Evolutionary conservation across 2,888 invertebrate genomes (phyloP).

Genomic region (Invenusta paracnida): DNA sequence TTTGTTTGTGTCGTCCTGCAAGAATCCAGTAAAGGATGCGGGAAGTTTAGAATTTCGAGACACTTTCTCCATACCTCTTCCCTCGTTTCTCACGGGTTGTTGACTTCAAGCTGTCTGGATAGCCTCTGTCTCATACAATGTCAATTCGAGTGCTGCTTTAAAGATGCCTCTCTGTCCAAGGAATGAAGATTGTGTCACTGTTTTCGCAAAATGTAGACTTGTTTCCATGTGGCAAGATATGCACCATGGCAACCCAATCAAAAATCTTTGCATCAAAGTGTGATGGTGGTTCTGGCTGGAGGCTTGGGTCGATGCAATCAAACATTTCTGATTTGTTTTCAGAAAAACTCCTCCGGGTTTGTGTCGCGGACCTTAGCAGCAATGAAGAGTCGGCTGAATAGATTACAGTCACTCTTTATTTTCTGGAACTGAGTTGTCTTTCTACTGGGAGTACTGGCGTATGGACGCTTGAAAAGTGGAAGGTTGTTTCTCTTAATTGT

Average conservation of each 20-base stretch:
- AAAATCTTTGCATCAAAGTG: conserved; percentile 18
- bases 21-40: not conserved
- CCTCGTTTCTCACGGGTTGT: not conserved
- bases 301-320: not conserved
- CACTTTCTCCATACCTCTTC: not conserved
- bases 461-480: conserved; percentile 1
- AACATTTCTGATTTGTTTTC: not conserved
- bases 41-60: not conserved
- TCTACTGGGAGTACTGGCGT: not conserved
- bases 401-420: not conserved
- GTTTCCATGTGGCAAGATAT: conserved; percentile 23
- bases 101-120: conserved; percentile 9
- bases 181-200: conserved; percentile 20
- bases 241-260: not conserved
- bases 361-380: conserved; percentile 11
- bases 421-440: not conserved
- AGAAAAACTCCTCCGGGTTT: conserved; percentile 22
- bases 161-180: not conserved
- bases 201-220: conserved; percentile 15
- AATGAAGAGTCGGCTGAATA: conserved; percentile 18
- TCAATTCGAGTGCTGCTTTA: conserved; percentile 17
- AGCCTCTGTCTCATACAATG: not conserved
- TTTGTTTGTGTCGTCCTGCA: not conserved
- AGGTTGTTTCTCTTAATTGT: conserved; percentile 11
- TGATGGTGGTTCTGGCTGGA: conserved; percentile 13